These are phyloP conservation scores for Fragum fragum DNA, from an alignment of 2,888 invertebrate species.

Conservation along the genomic window DNA sequence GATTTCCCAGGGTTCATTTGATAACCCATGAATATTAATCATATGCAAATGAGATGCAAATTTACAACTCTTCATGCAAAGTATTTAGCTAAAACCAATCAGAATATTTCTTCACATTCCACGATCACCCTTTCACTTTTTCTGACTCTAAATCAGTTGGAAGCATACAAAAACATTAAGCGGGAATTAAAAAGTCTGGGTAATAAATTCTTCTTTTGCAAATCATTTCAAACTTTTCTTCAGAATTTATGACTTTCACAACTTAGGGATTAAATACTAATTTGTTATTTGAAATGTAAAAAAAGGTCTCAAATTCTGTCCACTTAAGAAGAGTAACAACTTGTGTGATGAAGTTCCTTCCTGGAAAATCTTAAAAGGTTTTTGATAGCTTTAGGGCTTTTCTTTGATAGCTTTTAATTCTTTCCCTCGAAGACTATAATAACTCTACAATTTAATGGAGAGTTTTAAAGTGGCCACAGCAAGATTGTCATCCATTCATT, in stretches of 20 bases:
- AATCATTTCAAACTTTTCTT: no score
- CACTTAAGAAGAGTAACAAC: neutral
- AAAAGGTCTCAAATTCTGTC: constrained; percentile 6
- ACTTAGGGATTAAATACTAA: no score
- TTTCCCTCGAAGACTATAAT: constrained; percentile 7
- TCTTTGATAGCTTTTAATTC: constrained; percentile 1
- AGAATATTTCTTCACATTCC: constrained; percentile 15
- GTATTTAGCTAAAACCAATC: neutral
- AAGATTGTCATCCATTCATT: neutral
- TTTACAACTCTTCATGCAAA: constrained; percentile 14
- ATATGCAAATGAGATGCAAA: constrained; percentile 23
- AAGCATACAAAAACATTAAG: no score
- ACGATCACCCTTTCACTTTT: neutral
- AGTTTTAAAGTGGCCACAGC: neutral
- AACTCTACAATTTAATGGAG: neutral
- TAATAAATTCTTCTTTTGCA: no score
- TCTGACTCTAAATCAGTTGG: no score
- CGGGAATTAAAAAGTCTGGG: no score
- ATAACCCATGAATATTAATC: constrained; percentile 37
- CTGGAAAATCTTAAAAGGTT: constrained; percentile 17
- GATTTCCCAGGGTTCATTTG: constrained; percentile 25
- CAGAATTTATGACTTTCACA: no score
- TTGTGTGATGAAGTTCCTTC: neutral
- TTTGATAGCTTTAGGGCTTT: constrained; percentile 27
- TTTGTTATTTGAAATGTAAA: no score